Base-by-base conservation (phyloP, 2,797 vertebrate species). In the Aldrovandia affinis region DNA sequence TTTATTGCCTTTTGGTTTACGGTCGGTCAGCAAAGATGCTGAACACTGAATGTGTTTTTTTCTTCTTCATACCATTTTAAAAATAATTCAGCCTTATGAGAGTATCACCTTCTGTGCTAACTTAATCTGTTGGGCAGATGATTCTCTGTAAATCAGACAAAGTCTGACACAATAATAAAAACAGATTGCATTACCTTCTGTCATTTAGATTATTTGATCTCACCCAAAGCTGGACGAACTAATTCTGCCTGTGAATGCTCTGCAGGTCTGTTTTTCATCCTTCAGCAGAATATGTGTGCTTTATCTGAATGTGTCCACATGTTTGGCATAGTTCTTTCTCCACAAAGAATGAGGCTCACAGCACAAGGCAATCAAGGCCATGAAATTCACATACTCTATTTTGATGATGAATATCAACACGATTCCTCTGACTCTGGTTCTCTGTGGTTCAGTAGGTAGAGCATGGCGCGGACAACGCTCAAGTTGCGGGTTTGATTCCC, bases 1-100 rank as follows among this genome's bases (percentile, higher is more conserved):
- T 96, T 95, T 95, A 95, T 94, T 93, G 90, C 93, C 90, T 91
- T 91, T 84, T 86, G 91, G 89, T 93, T 94, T 94, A 91, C 91
- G 94, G 91, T 93, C 85, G 18, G 87, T 86, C 84, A 78, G 89
- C 47, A 84, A 78, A 79, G 75, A 73, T 78, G 73, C 36, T 83
- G 78, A 86, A 57, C 65, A 75, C 84, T 22, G 87, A 88, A 89
- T 88, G 89, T 89, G 92, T 93, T 93, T 89, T 89, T 91, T 65
- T 65, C n/a, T n/a, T n/a, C n/a, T 89, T 91, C 86, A 87, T 93
- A 88, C 86, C 85, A 90, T 93, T 92, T 65, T 93, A 92, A 91
- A 88, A 90, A 91, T 90, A 83, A 93, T 93, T 92, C 92, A 88
- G 89, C 87, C 92, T 87, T 73, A 85, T 89, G 90, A 87, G 88